Conservation (phyloP, 2,888 invertebrate species). For the Hololepta plana region DNA sequence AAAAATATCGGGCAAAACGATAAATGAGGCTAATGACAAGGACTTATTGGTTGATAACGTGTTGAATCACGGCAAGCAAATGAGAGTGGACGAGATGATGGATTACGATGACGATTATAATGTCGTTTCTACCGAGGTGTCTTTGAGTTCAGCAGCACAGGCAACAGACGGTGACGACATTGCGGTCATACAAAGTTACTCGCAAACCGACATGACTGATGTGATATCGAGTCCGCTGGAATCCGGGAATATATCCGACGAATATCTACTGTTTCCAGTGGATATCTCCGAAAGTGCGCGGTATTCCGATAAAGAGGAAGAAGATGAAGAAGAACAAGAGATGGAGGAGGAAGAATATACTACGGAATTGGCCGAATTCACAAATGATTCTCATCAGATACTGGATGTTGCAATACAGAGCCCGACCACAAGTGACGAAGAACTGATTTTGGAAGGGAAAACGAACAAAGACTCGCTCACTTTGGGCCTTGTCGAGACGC, state of each 20-base stretch:
- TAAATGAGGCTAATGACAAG: conserved; percentile 12
- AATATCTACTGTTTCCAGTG: conserved; percentile 44
- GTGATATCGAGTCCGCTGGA: conserved; percentile 43
- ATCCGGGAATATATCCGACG: conserved; percentile 35
- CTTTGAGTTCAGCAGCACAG: conserved; percentile 37
- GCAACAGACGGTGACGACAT: conserved; percentile 38
- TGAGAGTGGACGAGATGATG: conserved; percentile 31
- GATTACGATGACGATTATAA: conserved; percentile 41
- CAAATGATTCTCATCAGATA: conserved; percentile 19
- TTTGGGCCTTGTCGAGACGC: conserved; percentile 5
- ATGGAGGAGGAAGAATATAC: conserved; percentile 13
- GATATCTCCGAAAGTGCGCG: conserved; percentile 38
- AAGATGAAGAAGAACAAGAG: conserved; percentile 19
- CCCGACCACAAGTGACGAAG: conserved; percentile 27
- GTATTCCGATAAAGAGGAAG: conserved; percentile 28
- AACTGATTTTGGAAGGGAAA: conserved; percentile 24
- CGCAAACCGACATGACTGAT: conserved; percentile 32
- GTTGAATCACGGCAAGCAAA: conserved; percentile 24
- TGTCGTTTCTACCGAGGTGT: conserved; percentile 37
- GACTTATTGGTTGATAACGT: not conserved
- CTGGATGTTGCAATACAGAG: conserved; percentile 22
- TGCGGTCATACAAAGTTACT: conserved; percentile 35
- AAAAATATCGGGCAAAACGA: conserved; percentile 16
- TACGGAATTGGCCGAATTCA: conserved; percentile 19
- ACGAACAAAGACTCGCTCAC: conserved; percentile 17